Evolutionary conservation across 1,140 invertebrate species (phyloP).

Genomic region (Camponotus pennsylvanicus): DNA sequence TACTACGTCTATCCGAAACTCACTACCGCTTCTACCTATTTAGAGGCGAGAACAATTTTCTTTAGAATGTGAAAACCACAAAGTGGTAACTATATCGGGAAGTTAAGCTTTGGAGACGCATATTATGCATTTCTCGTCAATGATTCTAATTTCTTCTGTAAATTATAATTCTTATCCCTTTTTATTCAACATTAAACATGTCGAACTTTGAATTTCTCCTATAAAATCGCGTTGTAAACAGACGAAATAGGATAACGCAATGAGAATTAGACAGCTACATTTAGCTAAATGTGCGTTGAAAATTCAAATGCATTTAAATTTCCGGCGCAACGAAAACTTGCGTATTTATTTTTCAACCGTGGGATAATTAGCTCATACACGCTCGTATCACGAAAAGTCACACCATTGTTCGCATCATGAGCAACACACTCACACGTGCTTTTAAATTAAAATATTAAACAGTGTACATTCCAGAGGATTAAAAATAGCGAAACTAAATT

Average conservation of each 20-base stretch:
- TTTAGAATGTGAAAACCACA: background rate
- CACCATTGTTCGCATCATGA: constrained; percentile 29
- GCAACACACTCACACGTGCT: background rate
- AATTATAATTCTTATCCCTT: background rate
- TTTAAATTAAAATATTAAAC: constrained; percentile 39
- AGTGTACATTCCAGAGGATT: background rate
- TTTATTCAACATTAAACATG: constrained; percentile 24
- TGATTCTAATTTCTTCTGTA: constrained; percentile 21
- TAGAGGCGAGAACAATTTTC: background rate
- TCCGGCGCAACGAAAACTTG: constrained; percentile 4
- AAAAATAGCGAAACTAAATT: background rate
- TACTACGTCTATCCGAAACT: constrained; percentile 20
- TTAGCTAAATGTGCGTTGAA: constrained; percentile 55
- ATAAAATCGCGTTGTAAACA: constrained; percentile 29
- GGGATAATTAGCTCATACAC: constrained; percentile 40
- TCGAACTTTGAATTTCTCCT: background rate
- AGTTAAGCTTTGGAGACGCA: background rate
- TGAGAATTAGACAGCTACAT: constrained; percentile 54
- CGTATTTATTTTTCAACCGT: constrained; percentile 46
- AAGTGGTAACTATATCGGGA: background rate
- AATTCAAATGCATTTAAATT: constrained; percentile 48
- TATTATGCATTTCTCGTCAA: background rate
- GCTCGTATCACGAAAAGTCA: constrained; percentile 7
- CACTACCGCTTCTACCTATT: background rate
- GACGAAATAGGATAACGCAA: constrained; percentile 19